Base-by-base conservation (phyloP, 2,113 vertebrate genomes). In the Raja brachyura region DNA sequence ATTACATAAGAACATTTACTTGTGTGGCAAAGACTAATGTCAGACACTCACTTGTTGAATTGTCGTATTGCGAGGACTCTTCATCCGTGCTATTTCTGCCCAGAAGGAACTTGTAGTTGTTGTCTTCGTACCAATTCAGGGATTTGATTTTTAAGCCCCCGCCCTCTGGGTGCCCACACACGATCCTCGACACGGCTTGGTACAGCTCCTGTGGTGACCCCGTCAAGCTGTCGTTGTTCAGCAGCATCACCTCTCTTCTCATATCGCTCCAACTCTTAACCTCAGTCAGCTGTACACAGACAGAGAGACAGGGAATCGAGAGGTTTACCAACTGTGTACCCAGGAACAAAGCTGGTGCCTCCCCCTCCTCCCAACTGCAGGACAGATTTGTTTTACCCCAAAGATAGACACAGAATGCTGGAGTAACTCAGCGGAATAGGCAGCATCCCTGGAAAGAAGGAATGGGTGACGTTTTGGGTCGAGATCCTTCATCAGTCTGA, bases 81-180 rank as follows among this genome's bases (percentile, higher is more conserved):
- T 97, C 96, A 54, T 97, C 97, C 0, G 96, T 97, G 94, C 85
- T 94, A 0, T 97, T 97, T 93, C 95, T 96, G 95, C 97, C 97
- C 0, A 99, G 99, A 9, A 99, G 94, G 0, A 98, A 98, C 95
- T 99, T 99, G 96, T 99, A 99, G 96, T 99, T 99, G 94, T 98
- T 97, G 95, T 99, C 99, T 94, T 99, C 99, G 0, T 99, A 99
- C 98, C 98, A 99, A 95, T 99, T 99, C 93, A 99, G 97, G 22
- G 99, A 99, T 94, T 99, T 99, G 94, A 99, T 99, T 96, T 99
- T 99, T 83, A 99, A 97, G 0, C 98, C 98, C 13, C 99, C 99
- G 0, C 98, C 98, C 94, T 99, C 98, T 0, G 99, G 99, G 81
- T 99, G 98, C 3, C 99, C 99, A 0, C 99, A 99, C 74, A 99